Evolutionary conservation across 2,113 vertebrate genomes (phyloP).

Genomic region (Pelobates fuscus): DNA sequence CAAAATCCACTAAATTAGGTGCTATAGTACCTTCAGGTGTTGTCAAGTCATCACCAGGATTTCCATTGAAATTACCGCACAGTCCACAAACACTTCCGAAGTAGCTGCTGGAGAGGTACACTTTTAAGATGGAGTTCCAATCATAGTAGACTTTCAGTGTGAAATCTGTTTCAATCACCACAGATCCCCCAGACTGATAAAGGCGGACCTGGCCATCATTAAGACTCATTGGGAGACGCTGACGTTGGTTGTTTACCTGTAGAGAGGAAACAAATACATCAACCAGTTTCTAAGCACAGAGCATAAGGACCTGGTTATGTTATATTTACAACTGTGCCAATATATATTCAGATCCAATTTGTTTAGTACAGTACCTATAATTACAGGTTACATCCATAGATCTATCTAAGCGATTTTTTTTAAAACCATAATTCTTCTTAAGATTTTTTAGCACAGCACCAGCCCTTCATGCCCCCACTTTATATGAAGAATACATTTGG

Average conservation of each 20-base stretch:
- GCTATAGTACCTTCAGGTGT: not conserved
- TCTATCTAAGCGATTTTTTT: no score
- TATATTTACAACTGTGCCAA: no score
- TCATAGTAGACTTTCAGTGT: constrained; percentile 68
- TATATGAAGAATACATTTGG: no score
- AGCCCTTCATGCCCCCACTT: no score
- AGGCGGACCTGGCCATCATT: constrained; percentile 58
- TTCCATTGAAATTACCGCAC: constrained; percentile 51
- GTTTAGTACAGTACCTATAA: no score
- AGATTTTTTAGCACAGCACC: no score
- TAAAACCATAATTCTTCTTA: no score
- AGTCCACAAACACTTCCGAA: not conserved
- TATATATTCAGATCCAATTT: no score
- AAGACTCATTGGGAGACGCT: constrained; percentile 65
- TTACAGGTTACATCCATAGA: no score
- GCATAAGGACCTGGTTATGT: no score
- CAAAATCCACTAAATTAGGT: constrained; percentile 17
- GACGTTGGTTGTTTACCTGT: constrained; percentile 65
- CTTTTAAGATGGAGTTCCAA: constrained; percentile 65
- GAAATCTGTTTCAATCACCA: constrained; percentile 60
- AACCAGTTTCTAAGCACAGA: no score
- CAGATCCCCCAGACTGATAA: constrained; percentile 61
- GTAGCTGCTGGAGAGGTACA: constrained; percentile 56
- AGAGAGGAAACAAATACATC: not conserved
- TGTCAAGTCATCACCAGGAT: constrained; percentile 46